These are phyloP conservation scores for Muricea muricata DNA, from an alignment of 92 coral and sea anemone species.

Conservation along the genomic window DNA sequence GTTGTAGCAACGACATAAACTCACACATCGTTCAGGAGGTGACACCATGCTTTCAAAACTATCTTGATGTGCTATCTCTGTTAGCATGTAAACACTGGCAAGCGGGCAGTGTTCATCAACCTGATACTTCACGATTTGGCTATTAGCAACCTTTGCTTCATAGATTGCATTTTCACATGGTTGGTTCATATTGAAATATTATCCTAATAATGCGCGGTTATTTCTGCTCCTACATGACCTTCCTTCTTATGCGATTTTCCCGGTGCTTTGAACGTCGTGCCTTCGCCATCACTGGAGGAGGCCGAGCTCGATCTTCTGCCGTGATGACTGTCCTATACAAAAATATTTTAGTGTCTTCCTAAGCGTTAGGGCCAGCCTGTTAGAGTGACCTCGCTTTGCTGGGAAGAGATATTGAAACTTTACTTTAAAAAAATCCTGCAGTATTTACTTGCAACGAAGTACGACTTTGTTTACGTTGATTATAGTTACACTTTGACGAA, in stretches of 20 bases:
- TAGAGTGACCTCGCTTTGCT: too few species aligned
- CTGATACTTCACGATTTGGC: neutral
- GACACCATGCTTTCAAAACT: too few species aligned
- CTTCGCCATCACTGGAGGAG: slow-evolving; percentile 31
- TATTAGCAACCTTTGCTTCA: neutral
- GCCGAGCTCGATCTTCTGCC: slow-evolving; percentile 8
- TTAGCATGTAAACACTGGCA: too few species aligned
- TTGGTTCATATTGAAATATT: neutral
- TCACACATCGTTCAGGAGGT: too few species aligned
- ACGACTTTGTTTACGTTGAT: too few species aligned
- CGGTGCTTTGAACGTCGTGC: slow-evolving; percentile 37
- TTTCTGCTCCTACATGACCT: neutral
- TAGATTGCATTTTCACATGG: neutral
- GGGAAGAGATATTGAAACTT: too few species aligned
- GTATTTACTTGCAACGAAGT: too few species aligned
- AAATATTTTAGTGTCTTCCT: neutral
- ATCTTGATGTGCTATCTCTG: too few species aligned
- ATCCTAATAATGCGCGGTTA: neutral
- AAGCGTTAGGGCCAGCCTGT: neutral
- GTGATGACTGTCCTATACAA: slow-evolving; percentile 3
- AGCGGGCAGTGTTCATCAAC: too few species aligned
- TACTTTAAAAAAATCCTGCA: too few species aligned
- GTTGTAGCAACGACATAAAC: too few species aligned
- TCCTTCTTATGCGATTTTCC: slow-evolving; percentile 30
- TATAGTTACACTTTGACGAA: too few species aligned